Percentiles rank a stretch among this genome's conserved stretches.
phyloP scores from a whole-genome alignment of 1,140 invertebrate species.

The Diploscapter pachys region DNA sequence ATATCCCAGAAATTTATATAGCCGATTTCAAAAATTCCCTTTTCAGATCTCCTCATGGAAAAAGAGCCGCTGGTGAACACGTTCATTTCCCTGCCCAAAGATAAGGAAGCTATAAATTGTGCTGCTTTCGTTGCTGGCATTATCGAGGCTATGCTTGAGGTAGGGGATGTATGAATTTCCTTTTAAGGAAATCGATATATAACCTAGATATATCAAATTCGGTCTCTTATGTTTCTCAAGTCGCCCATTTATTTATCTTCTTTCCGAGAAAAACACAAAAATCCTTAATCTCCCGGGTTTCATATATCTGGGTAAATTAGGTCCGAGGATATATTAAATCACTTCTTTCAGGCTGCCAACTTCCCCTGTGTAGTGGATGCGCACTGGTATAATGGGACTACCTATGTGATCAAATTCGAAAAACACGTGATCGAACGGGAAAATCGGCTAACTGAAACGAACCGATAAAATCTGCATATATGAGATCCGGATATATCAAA shows the following conservation, averaged over 20 bases:
- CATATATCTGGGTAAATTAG: slow-evolving; percentile 1
- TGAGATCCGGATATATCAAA: not conserved
- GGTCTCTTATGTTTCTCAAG: not conserved
- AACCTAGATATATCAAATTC: slow-evolving; percentile 51
- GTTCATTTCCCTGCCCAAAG: slow-evolving; percentile 95
- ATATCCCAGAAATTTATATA: slow-evolving; percentile 3
- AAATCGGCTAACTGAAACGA: slow-evolving; percentile 78
- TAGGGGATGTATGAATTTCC: slow-evolving; percentile 60
- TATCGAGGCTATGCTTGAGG: slow-evolving; percentile 88
- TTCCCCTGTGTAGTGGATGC: slow-evolving; percentile 62
- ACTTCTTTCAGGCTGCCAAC: slow-evolving; percentile 49
- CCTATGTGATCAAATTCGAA: slow-evolving; percentile 98
- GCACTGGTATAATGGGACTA: slow-evolving; percentile 98
- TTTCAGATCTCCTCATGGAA: slow-evolving; percentile 87
- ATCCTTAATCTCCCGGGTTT: not conserved
- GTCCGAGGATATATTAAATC: slow-evolving; percentile 6
- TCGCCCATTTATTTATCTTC: not conserved
- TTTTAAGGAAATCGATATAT: slow-evolving; percentile 66
- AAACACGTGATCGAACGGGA: slow-evolving; percentile 86
- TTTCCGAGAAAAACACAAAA: not conserved
- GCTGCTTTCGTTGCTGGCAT: slow-evolving; percentile 97
- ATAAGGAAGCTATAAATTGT: slow-evolving; percentile 93
- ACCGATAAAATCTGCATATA: slow-evolving; percentile 7
- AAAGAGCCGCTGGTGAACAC: slow-evolving; percentile 94
- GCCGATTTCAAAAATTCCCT: slow-evolving; percentile 1